Conservation (phyloP, 35 echinoderm and acorn worm genomes). For the Nesometra sesokonis region DNA sequence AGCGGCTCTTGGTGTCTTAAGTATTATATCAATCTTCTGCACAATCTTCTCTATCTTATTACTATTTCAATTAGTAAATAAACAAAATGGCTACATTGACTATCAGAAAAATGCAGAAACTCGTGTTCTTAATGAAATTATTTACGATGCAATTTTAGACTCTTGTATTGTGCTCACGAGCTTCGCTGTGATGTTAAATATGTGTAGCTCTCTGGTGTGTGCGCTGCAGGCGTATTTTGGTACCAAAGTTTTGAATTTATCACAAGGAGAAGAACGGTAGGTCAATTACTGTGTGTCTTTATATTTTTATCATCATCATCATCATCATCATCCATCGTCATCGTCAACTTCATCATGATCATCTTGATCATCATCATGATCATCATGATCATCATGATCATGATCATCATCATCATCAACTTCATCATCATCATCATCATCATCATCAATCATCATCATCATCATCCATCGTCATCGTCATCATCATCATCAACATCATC, state of each 20-base stretch:
- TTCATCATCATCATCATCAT: too few relatives aligned
- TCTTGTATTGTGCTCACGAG: background rate
- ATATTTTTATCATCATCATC: too few relatives aligned
- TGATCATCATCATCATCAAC: too few relatives aligned
- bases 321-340: too few relatives aligned
- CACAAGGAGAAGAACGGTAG: background rate
- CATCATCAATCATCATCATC: too few relatives aligned
- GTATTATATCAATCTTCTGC: background rate
- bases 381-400: too few relatives aligned
- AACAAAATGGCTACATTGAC: background rate
- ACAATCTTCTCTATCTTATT: background rate
- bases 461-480: too few relatives aligned
- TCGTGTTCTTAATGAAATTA: background rate
- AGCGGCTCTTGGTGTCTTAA: background rate
- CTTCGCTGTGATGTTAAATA: background rate
- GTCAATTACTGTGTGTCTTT: too few relatives aligned
- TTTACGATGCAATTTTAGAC: background rate
- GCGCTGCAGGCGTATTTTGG: background rate
- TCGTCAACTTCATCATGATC: too few relatives aligned
- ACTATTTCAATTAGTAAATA: background rate
- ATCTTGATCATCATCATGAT: too few relatives aligned
- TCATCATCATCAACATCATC: too few relatives aligned
- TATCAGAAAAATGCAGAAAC: background rate
- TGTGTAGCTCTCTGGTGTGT: background rate
- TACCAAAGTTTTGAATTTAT: background rate